Evolutionary conservation across 1,140 invertebrate species (phyloP).

Genomic region (Neodiprion lecontei): DNA sequence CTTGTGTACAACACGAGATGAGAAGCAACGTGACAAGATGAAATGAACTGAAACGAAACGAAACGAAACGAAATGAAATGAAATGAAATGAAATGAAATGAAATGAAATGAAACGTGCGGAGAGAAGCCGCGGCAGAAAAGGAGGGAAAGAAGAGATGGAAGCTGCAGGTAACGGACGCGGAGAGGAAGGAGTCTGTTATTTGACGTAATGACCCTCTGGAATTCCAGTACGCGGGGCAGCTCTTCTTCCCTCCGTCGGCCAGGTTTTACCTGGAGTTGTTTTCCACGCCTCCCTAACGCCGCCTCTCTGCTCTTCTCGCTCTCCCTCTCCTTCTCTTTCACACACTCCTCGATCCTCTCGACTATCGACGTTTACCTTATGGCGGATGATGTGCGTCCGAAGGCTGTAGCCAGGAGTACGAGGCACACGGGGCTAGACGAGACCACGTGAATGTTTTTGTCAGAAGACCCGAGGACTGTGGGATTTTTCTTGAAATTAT

Average conservation of each 20-base stretch:
- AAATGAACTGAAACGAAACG: no score
- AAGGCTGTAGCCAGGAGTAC: no score
- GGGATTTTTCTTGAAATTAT: no score
- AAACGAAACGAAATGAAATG: not conserved
- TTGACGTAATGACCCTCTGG: conserved; percentile 3
- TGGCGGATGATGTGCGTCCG: not conserved
- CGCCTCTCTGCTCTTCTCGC: not conserved
- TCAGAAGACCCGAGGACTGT: no score
- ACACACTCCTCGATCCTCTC: no score
- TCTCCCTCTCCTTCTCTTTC: not conserved
- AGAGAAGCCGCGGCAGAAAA: not conserved
- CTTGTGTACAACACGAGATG: no score
- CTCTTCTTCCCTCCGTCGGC: not conserved
- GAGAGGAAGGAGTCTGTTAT: conserved; percentile 7
- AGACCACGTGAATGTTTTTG: no score
- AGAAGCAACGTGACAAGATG: no score
- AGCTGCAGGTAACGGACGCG: not conserved
- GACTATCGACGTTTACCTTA: not conserved
- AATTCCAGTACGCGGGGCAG: not conserved
- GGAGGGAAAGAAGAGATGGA: not conserved
- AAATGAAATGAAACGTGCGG: not conserved
- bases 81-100: no score
- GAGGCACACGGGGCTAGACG: no score
- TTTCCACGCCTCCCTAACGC: not conserved
- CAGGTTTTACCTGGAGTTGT: conserved; percentile 2